These are phyloP conservation scores for Rhincodon typus DNA, from an alignment of 2,797 vertebrate genomes.

Conservation along the genomic window DNA sequence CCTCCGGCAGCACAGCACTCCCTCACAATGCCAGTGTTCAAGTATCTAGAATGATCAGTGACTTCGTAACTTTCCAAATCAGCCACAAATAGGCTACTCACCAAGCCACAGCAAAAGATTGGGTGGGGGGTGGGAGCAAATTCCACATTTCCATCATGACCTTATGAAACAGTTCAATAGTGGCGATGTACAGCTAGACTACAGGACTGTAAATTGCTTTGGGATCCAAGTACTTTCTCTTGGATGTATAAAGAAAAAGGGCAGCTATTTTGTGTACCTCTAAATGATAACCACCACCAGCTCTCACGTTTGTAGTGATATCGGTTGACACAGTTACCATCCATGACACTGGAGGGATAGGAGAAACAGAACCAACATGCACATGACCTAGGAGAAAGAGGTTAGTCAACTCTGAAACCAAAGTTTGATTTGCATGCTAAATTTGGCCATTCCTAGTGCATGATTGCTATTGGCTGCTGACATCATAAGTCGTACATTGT, in stretches of 20 bases:
- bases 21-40: too few species aligned
- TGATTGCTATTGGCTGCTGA: too few species aligned
- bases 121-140: neutral
- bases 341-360: neutral
- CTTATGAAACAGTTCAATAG: neutral
- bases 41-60: too few species aligned
- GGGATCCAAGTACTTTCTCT: neutral
- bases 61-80: neutral
- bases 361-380: neutral
- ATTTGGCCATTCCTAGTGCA: neutral
- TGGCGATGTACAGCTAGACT: neutral
- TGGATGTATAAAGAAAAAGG: neutral
- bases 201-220: neutral
- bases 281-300: too few species aligned
- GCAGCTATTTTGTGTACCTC: too few species aligned
- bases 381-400: neutral
- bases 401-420: neutral
- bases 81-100: too few species aligned
- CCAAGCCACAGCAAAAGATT: too few species aligned
- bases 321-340: neutral
- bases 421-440: neutral
- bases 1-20: too few species aligned
- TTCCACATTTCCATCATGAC: neutral
- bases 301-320: too few species aligned
- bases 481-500: neutral